Evolutionary conservation across 1,140 invertebrate genomes (phyloP).

Genomic region (Orius insidiosus): DNA sequence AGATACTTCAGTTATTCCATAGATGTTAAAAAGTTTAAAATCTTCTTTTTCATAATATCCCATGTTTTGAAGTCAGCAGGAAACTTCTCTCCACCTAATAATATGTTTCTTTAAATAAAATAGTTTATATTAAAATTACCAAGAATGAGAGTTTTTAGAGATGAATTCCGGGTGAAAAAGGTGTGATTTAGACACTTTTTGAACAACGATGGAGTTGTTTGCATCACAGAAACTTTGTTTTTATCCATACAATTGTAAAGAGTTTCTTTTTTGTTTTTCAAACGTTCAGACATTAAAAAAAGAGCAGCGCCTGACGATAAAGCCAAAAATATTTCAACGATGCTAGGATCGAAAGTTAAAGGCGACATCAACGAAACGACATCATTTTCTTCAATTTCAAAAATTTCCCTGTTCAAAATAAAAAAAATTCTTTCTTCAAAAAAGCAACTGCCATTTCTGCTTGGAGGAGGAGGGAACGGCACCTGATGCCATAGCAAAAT

Average conservation of each 20-base stretch:
- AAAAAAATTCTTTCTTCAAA: no score
- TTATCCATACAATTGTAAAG: slow-evolving; percentile 29
- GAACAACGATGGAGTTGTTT: slow-evolving; percentile 60
- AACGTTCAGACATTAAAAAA: slow-evolving; percentile 36
- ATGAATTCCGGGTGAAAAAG: no score
- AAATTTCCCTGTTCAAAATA: no score
- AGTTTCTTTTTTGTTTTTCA: slow-evolving; percentile 29
- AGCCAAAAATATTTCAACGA: slow-evolving; percentile 55
- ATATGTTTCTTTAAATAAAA: no score
- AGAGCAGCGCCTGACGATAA: slow-evolving; percentile 42
- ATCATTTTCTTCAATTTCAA: slow-evolving; percentile 27
- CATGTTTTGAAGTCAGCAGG: slow-evolving; percentile 28
- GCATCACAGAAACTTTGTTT: slow-evolving; percentile 42
- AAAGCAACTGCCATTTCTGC: no score
- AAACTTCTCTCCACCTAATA: slow-evolving; percentile 38
- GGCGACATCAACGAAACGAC: slow-evolving; percentile 52
- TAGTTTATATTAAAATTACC: no score
- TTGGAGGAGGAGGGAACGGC: no score
- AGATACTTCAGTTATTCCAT: slow-evolving; percentile 70
- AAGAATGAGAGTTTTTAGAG: no score
- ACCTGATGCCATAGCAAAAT: no score
- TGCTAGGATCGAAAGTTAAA: slow-evolving; percentile 64
- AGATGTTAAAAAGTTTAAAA: slow-evolving; percentile 52
- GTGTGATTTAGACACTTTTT: slow-evolving; percentile 27
- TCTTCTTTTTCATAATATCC: slow-evolving; percentile 26